Conservation (phyloP, 2,113 vertebrate genomes). For the Heterocephalus glaber region DNA sequence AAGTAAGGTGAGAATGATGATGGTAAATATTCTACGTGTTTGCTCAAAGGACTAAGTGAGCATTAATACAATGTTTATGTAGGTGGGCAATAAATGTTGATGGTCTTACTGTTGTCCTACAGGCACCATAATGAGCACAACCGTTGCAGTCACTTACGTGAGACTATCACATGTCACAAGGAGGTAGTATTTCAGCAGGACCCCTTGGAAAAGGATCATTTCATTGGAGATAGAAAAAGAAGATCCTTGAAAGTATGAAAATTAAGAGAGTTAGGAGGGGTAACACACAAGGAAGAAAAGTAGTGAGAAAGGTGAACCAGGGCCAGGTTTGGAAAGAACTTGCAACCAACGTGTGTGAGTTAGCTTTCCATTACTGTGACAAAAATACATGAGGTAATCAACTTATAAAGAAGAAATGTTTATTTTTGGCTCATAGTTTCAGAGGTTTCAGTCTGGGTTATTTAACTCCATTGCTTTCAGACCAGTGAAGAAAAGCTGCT, state of each 20-base stretch:
- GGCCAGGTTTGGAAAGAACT: not conserved
- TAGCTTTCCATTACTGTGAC: not conserved
- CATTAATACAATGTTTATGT: not conserved
- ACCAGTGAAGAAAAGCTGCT: not conserved
- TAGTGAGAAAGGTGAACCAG: not conserved
- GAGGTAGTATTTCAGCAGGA: not conserved
- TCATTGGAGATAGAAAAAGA: not conserved
- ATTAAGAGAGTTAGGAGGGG: not conserved
- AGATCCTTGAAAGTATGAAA: not conserved
- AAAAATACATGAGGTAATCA: not conserved
- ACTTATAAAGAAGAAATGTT: not conserved
- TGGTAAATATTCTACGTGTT: not conserved
- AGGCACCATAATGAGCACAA: too few species aligned
- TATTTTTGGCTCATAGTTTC: not conserved
- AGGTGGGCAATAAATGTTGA: not conserved
- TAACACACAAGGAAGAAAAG: not conserved
- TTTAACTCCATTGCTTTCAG: not conserved
- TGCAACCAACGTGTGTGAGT: not conserved
- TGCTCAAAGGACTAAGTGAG: not conserved
- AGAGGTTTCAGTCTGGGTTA: not conserved
- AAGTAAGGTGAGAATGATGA: not conserved
- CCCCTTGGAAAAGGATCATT: not conserved
- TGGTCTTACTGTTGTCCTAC: not conserved
- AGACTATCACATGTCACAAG: not conserved
- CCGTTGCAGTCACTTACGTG: fast-evolving